Base-by-base conservation (phyloP, 2,113 vertebrate genomes). In the Nibea coibor region DNA sequence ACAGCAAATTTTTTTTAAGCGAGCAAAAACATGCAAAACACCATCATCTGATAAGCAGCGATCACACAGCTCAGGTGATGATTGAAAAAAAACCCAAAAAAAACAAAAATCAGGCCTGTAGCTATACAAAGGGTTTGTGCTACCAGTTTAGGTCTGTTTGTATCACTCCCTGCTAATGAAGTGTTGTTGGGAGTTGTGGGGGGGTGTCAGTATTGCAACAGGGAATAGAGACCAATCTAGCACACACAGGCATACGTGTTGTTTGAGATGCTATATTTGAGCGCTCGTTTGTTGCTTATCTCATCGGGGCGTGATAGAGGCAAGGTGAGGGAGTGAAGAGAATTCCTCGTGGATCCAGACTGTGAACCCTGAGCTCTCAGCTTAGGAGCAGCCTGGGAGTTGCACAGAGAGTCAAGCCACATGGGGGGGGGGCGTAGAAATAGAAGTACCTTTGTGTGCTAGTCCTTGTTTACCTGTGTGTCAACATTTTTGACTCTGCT, bases 391-490 rank as follows among this genome's bases (percentile, higher is more conserved):
- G 72, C 43, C 67, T 82, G 88, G 84, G 90, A 88, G 75, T 88
- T 81, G 62, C 75, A 83, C 31, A 74, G 74, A 83, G 63, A 77
- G 73, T 48, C 42, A 28, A 76, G 69, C 67, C 84, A 71, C 90
- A 69, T 3, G 62, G 76, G 81, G 78, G 54, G 56, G 31, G 24
- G 24, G 62, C 26, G 24, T 61, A 84, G 86, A 93, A 94, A 94
- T 94, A 94, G 92, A 91, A 87, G 87, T 78, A 83, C 47, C 78
- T 69, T 28, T 19, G 80, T 64, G 87, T 35, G 87, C 4, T 14
- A 80, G 77, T 76, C 83, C 90, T 92, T 95, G 93, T 95, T 95
- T 95, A 94, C 88, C 31, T 84, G 81, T 16, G 79, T 92, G 92
- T 91, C 87, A 88, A 89, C 75, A 66, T 87, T 90, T 94, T 87